Evolutionary conservation across 1,140 invertebrate genomes (phyloP), one percentile per base, ranked within the genome.

Genomic region (Cydia splendana): DNA sequence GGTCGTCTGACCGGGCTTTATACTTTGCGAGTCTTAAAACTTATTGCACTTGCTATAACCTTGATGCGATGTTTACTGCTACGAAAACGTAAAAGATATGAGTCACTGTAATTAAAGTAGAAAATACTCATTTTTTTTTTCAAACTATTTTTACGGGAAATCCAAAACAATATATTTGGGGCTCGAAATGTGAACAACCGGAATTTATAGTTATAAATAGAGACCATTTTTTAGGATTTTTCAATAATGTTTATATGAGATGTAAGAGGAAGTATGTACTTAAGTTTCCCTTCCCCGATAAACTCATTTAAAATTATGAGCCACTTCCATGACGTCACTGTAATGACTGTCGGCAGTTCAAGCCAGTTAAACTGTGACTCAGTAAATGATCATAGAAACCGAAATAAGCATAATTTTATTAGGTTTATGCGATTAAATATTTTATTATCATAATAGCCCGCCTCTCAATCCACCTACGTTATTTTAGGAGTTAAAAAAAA

Each of bases 301-400:
- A 62, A 62, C 20, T 62, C 10, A 62, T 10, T 24, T 24, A 24
- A 10, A 7, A 10, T 62, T 24, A 62, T 62, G 57, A 62, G 57
- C 18, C 20, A 62, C 18, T 62, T 62, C 10, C 5, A 62, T 24
- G 57, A 62, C 20, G 57, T 62, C 57, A 62, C 1, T 69, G 12
- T 38, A 69, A 69, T 69, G 65, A 69, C 65, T 69, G 65, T 15
- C 24, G 13, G 4, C 30, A 69, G 24, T 34, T 69, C 13, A 38
- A 69, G 12, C 65, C 65, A 38, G 2, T 69, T 69, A 13, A 38
- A 34, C 12, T 38, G 65, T 69, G 65, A 69, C 28, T 69, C 65
- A 69, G 28, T 34, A 69, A 69, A 69, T 38, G 28, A 38, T 69
- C 65, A 69, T 30, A 69, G 65, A 69, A 69, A 69, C 28, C n/a